Percentiles rank a stretch among this genome's conserved stretches.
Conservation (phyloP, 2,797 vertebrate species). For the Spea hammondii region DNA sequence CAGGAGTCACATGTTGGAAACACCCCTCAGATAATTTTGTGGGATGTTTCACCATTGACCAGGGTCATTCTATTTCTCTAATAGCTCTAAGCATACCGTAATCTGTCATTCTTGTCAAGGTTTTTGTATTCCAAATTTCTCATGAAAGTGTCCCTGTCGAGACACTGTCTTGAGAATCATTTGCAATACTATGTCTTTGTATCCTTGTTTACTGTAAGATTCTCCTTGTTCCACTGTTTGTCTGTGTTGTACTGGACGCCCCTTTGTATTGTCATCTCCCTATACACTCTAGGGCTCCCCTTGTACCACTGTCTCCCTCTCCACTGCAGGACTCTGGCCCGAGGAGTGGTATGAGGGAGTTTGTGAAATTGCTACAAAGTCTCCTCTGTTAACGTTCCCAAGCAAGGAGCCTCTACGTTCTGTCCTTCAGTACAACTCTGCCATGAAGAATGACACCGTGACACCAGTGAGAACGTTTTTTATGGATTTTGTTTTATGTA, state of each 20-base stretch:
- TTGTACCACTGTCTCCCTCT: conserved; percentile 17
- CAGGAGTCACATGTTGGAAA: too few species aligned
- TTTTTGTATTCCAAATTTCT: too few species aligned
- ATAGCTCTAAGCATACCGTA: too few species aligned
- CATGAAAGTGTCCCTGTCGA: too few species aligned
- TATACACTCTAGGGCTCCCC: not conserved
- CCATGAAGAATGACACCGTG: conserved; percentile 95
- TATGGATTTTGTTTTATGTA: not conserved
- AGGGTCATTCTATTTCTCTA: too few species aligned
- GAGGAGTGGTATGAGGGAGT: conserved; percentile 97
- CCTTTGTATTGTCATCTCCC: conserved; percentile 2
- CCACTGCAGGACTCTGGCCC: conserved; percentile 85
- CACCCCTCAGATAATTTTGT: too few species aligned
- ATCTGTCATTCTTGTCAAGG: too few species aligned
- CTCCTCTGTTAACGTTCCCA: conserved; percentile 89
- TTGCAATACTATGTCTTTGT: too few species aligned
- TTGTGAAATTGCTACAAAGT: conserved; percentile 95
- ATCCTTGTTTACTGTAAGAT: not conserved
- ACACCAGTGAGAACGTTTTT: conserved; percentile 73
- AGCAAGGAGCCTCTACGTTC: conserved; percentile 92
- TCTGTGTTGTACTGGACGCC: not conserved
- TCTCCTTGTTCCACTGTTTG: not conserved
- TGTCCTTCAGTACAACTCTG: conserved; percentile 95
- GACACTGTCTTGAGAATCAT: too few species aligned
- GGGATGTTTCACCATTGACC: too few species aligned